Evolutionary conservation across 1,140 invertebrate genomes (phyloP).

Genomic region (Bombus waltoni): DNA sequence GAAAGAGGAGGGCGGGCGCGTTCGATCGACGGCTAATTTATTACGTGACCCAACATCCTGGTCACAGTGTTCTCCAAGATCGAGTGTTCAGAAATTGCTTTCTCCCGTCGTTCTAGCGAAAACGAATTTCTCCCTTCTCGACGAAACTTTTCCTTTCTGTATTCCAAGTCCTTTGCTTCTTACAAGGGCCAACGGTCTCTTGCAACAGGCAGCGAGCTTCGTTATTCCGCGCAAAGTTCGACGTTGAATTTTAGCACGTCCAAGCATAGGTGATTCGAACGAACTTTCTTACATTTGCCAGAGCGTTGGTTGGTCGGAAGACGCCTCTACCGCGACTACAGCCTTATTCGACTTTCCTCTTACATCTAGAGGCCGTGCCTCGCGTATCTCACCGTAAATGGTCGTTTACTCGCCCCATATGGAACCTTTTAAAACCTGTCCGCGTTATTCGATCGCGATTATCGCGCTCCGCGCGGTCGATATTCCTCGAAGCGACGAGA

Average conservation of each 20-base stretch:
- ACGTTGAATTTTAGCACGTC: background rate
- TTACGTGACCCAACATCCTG: background rate
- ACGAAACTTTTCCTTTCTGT: background rate
- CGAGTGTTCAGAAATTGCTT: slow-evolving; percentile 12
- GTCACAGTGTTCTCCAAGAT: background rate
- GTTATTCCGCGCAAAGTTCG: background rate
- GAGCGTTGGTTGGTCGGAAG: too few relatives aligned
- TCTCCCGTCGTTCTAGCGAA: background rate
- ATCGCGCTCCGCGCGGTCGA: background rate
- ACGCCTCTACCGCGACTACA: too few relatives aligned
- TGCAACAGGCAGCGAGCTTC: too few relatives aligned
- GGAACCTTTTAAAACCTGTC: background rate
- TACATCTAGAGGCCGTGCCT: background rate
- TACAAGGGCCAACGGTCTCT: too few relatives aligned
- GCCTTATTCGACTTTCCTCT: background rate
- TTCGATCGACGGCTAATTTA: slow-evolving; percentile 40
- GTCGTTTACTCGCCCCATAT: background rate
- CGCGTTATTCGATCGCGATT: background rate
- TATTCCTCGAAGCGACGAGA: background rate
- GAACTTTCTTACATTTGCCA: too few relatives aligned
- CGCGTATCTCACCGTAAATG: background rate
- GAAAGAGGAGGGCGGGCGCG: background rate
- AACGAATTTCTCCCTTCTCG: background rate
- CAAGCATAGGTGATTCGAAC: too few relatives aligned
- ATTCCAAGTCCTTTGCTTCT: background rate